A percentile compares a stretch with the other conserved stretches of the same genome.
Conservation (phyloP, 2,888 invertebrate genomes). For the Conomelus anceps region DNA sequence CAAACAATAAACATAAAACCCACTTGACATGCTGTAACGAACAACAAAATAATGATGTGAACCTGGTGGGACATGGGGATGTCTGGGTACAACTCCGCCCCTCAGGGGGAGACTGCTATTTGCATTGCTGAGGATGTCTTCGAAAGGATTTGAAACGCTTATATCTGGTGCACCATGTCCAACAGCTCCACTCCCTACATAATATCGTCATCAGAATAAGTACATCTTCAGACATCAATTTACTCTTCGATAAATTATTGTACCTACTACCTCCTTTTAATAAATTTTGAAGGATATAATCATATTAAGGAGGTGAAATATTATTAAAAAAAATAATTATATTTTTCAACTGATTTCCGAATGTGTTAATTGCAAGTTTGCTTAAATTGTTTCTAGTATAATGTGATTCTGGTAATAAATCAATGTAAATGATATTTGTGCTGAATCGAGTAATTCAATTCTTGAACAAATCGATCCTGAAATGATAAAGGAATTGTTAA, state of each 20-base stretch:
- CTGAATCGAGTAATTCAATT: too few relatives aligned
- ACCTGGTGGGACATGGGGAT: conserved; percentile 16
- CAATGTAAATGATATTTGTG: too few relatives aligned
- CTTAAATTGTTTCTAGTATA: too few relatives aligned
- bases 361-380: too few relatives aligned
- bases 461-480: too few relatives aligned
- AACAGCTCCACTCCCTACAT: conserved; percentile 31
- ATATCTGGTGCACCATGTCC: conserved; percentile 55
- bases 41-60: conserved; percentile 14
- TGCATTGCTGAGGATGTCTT: conserved; percentile 51
- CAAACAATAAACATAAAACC: conserved; percentile 20
- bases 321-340: too few relatives aligned
- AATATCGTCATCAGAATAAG: not conserved
- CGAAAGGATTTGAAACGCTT: conserved; percentile 80
- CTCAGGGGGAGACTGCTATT: not conserved
- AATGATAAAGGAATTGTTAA: too few relatives aligned
- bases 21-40: conserved; percentile 17
- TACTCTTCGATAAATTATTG: not conserved
- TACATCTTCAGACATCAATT: not conserved
- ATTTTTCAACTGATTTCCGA: too few relatives aligned
- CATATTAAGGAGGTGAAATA: too few relatives aligned
- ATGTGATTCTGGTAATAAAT: too few relatives aligned
- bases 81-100: conserved; percentile 26
- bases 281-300: too few relatives aligned
- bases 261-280: too few relatives aligned